Conservation (phyloP, 2,888 invertebrate genomes). For the Dusona sp. region DNA sequence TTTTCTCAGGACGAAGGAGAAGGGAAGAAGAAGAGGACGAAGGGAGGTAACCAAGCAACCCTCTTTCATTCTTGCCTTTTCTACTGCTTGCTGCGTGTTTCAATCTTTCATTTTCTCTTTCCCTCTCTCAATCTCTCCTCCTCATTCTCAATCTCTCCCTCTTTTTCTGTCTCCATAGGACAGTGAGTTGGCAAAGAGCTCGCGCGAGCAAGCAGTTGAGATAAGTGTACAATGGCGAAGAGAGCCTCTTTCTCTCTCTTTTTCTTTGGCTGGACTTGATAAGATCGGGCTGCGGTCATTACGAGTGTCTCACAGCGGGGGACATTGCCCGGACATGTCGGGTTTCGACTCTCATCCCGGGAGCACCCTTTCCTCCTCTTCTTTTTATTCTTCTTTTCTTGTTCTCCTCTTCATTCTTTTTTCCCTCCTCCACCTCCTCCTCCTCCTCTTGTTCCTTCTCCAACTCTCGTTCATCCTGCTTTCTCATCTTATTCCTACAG, state of each 20-base stretch:
- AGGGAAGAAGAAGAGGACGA: constrained; percentile 49
- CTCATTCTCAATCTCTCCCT: constrained; percentile 15
- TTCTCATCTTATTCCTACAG: constrained; percentile 54
- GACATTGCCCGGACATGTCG: constrained; percentile 80
- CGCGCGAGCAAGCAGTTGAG: constrained; percentile 72
- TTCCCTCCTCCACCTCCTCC: constrained; percentile 53
- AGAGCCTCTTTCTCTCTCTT: constrained; percentile 62
- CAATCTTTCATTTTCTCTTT: constrained; percentile 43
- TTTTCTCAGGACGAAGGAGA: constrained; percentile 58
- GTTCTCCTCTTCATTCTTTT: constrained; percentile 59
- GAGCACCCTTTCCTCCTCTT: constrained; percentile 71
- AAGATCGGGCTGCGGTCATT: constrained; percentile 81
- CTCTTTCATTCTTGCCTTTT: constrained; percentile 53
- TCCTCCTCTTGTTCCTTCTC: constrained; percentile 47
- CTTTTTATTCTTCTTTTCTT: constrained; percentile 48
- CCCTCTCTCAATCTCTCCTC: constrained; percentile 17
- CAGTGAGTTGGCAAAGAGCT: constrained; percentile 70
- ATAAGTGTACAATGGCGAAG: constrained; percentile 80
- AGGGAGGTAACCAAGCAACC: constrained; percentile 53
- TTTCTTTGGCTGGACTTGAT: constrained; percentile 73
- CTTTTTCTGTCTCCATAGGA: constrained; percentile 45
- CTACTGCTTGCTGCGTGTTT: constrained; percentile 47
- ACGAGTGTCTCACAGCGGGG: constrained; percentile 82
- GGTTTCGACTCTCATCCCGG: constrained; percentile 79
- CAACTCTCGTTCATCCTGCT: constrained; percentile 53